Evolutionary conservation across 2,888 invertebrate genomes (phyloP).

Genomic region (Lithophane ornitopus): DNA sequence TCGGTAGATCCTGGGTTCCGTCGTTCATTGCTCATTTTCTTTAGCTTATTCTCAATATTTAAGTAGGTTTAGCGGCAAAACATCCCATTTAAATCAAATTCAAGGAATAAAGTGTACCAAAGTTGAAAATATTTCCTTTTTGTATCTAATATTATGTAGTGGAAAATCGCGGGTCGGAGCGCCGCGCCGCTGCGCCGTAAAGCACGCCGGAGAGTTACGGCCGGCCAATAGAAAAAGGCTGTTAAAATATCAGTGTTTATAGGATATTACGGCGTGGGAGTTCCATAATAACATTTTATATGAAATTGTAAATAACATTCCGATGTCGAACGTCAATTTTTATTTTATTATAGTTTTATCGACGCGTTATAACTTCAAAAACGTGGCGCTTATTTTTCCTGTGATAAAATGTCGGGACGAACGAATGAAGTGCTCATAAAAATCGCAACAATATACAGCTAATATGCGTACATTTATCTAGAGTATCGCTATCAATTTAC

Average conservation of each 20-base stretch:
- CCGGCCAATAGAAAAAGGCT: conserved; percentile 59
- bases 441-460: conserved; percentile 52
- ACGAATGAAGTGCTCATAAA: conserved; percentile 52
- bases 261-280: conserved; percentile 55
- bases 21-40: background rate
- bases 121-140: conserved; percentile 36
- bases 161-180: conserved; percentile 37
- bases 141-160: conserved; percentile 33
- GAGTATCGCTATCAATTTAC: conserved; percentile 69
- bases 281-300: conserved; percentile 61
- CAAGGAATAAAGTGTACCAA: background rate
- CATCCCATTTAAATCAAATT: conserved; percentile 1
- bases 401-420: conserved; percentile 13
- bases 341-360: conserved; percentile 56
- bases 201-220: conserved; percentile 50
- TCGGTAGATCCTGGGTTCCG: background rate
- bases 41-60: background rate
- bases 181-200: conserved; percentile 47
- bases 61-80: background rate
- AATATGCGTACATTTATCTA: conserved; percentile 62
- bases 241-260: conserved; percentile 67
- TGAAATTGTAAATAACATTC: conserved; percentile 60
- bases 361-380: conserved; percentile 22
- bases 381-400: conserved; percentile 19
- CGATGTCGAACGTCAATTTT: conserved; percentile 40